These are phyloP conservation scores for Poeciliopsis gracilis DNA, from an alignment of 2,797 vertebrate genomes.

Conservation along the genomic window DNA sequence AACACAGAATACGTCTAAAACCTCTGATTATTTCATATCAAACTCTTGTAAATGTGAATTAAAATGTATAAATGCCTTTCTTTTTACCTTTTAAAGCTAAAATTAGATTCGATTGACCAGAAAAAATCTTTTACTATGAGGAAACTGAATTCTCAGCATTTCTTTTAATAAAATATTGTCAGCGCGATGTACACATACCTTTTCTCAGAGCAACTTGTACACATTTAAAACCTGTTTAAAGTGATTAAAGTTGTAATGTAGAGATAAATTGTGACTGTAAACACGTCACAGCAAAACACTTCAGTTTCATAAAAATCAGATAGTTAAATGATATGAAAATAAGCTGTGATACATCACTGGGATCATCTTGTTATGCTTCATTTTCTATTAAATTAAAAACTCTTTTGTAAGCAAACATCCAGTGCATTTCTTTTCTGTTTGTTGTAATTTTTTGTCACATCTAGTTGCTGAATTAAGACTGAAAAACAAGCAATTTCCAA, in stretches of 20 bases:
- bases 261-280: background rate
- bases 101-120: background rate
- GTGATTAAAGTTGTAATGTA: background rate
- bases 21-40: background rate
- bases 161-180: background rate
- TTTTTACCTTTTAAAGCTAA: background rate
- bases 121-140: background rate
- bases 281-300: background rate
- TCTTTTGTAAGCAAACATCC: background rate
- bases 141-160: background rate
- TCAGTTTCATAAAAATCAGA: background rate
- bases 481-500: background rate
- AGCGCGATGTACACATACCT: background rate
- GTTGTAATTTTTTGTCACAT: background rate
- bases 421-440: background rate
- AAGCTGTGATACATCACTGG: background rate
- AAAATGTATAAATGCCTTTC: background rate
- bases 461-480: background rate
- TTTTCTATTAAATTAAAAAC: background rate
- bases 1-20: background rate
- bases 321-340: background rate
- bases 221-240: background rate
- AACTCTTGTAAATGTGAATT: background rate
- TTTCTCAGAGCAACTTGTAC: background rate
- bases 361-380: background rate